Conservation (phyloP, 2,797 vertebrate genomes). For the Karalla daura region DNA sequence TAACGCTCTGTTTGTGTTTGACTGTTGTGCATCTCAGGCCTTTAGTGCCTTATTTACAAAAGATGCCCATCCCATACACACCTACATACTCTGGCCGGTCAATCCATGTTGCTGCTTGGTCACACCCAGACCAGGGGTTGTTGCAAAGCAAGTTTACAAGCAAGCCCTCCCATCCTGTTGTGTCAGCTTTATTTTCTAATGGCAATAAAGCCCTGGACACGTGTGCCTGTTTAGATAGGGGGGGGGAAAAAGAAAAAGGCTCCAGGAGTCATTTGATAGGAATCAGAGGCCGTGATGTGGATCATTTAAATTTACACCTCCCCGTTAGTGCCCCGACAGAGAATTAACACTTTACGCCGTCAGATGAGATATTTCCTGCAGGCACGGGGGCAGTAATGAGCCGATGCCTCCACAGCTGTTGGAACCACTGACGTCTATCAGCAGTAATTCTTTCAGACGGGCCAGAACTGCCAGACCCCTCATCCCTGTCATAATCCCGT, state of each 20-base stretch:
- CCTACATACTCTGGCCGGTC: no score
- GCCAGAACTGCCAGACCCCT: constrained; percentile 43
- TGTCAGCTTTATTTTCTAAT: constrained; percentile 11
- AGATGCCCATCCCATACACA: no score
- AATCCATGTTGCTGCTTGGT: no score
- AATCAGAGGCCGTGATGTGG: constrained; percentile 45
- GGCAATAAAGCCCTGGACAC: not conserved
- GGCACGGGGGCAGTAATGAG: constrained; percentile 45
- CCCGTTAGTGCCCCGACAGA: constrained; percentile 37
- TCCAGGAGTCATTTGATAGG: constrained; percentile 28
- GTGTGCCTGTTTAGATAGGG: not conserved
- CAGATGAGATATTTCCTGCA: constrained; percentile 58
- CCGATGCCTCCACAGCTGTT: constrained; percentile 56
- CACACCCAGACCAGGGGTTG: no score
- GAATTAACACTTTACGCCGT: constrained; percentile 61
- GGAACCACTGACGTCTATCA: constrained; percentile 49
- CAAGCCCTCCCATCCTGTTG: not conserved
- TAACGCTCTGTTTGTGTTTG: no score
- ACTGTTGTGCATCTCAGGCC: no score
- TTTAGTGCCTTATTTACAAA: no score
- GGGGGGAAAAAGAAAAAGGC: no score
- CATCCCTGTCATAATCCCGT: constrained; percentile 46
- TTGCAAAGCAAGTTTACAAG: no score
- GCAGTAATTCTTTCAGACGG: constrained; percentile 55
- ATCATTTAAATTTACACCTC: constrained; percentile 65